These are phyloP conservation scores for Nicator chloris DNA, from an alignment of 2,113 vertebrate species.

Conservation along the genomic window DNA sequence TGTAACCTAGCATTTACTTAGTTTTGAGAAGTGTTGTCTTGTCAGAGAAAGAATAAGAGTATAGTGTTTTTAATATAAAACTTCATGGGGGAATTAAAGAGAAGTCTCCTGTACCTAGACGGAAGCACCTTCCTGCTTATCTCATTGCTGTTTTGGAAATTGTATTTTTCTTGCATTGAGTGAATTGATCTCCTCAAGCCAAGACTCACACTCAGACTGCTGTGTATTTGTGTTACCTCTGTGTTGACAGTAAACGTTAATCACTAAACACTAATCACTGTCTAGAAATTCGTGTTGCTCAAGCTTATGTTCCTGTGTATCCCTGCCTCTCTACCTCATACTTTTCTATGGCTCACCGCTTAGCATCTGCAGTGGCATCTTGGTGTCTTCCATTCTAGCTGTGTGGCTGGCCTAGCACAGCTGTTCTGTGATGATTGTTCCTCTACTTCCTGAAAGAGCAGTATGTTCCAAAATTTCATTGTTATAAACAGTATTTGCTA, in stretches of 20 bases:
- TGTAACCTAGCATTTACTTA: neutral
- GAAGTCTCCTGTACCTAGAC: neutral
- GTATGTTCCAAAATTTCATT: neutral
- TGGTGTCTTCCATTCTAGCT: neutral
- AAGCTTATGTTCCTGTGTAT: neutral
- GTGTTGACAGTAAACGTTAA: neutral
- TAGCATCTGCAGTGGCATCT: neutral
- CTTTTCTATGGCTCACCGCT: neutral
- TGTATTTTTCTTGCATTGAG: neutral
- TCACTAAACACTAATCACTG: neutral
- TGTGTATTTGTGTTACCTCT: neutral
- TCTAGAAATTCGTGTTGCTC: neutral
- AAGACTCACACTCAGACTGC: neutral
- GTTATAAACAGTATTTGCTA: neutral
- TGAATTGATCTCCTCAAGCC: neutral
- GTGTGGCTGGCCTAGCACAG: neutral
- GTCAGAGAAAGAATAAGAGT: neutral
- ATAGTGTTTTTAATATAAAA: neutral
- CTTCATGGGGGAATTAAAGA: neutral
- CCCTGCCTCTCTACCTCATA: neutral
- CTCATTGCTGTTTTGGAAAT: neutral
- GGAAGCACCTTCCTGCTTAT: neutral
- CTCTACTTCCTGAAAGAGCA: neutral
- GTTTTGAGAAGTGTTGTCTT: neutral
- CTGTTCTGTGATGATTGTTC: neutral